Percentiles rank a stretch among this genome's conserved stretches.
Evolutionary conservation across 2,797 vertebrate species (phyloP).

Genomic region (Mastacembelus armatus): DNA sequence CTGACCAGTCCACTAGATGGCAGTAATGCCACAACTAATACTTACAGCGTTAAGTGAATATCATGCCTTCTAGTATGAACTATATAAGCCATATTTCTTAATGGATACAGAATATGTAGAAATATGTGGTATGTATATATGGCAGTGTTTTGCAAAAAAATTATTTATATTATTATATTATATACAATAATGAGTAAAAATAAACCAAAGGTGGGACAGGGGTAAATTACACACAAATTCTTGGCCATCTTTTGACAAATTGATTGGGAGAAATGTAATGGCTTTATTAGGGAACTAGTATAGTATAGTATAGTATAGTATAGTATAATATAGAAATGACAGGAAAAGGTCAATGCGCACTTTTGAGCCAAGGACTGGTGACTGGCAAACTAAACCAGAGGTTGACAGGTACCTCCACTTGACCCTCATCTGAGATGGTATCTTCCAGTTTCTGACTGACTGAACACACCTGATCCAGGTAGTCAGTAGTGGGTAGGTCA

Average conservation of each 20-base stretch:
- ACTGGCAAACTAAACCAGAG: not conserved
- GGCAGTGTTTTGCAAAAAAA: no score
- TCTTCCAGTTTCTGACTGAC: no score
- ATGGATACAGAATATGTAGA: not conserved
- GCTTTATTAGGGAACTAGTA: not conserved
- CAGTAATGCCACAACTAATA: conserved; percentile 19
- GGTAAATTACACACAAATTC: no score
- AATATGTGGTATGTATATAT: not conserved
- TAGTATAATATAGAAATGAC: no score
- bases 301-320: no score
- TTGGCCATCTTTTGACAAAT: not conserved
- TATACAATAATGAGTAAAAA: no score
- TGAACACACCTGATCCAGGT: no score
- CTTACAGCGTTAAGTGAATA: not conserved
- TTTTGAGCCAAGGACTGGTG: not conserved
- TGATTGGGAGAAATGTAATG: not conserved
- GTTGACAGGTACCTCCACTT: no score
- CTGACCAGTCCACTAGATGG: conserved; percentile 55
- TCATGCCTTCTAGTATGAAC: not conserved
- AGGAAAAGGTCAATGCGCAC: not conserved
- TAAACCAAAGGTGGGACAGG: no score
- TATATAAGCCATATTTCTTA: conserved; percentile 4
- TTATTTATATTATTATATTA: no score
- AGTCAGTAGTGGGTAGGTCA: no score
- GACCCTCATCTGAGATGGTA: no score